Evolutionary conservation across 2,888 invertebrate species (phyloP), one percentile per base, ranked within the genome.

Genomic region (Andrena flavipes): DNA sequence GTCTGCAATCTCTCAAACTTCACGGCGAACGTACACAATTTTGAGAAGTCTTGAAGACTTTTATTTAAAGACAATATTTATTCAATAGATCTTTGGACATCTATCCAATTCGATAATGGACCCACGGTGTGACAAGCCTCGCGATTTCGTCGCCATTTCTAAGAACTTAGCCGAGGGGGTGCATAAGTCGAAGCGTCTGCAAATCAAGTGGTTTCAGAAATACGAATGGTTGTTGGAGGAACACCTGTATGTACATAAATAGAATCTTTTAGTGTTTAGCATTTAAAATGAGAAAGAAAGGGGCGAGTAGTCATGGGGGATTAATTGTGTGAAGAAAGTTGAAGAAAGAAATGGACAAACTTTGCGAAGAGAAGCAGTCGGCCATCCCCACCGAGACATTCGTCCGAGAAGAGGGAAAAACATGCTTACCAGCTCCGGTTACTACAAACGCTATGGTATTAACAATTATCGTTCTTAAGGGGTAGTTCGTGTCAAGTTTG

Each of bases 191-290:
- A 88, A 88, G 65, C 70, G 33, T 1, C 56, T 78, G 48, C 89
- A 82, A 70, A 73, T 87, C 13, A 87, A 81, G 69, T 92, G 92
- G 92, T 76, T 87, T 0, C 83, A 84, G 26, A 81, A 86, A 35
- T 91, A 91, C 63, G 86, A 89, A 26, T 92, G 91, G 91, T 81
- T 93, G 35, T 80, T 91, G 64, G 88, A 91, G 0, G 91, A 93
- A 81, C 87, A 92, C 77, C 74, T 80, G 93, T 93, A 72, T 51
- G 87, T 84, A 79, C 8, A 54, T 51, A 16, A 8, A 16, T 70
- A 0, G 3, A 8, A 2, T 49, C 20, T 33, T 10, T 59, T 49
- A 29, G 35, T 2, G 1, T n/a, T 3, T 2, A 4, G 6, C 7
- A 5, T 35, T n/a, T 10, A 26, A 23, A 56, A 0, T 35, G 2